phyloP scores from a whole-genome alignment of 2,888 invertebrate genomes.

The Leptura quadrifasciata region DNA sequence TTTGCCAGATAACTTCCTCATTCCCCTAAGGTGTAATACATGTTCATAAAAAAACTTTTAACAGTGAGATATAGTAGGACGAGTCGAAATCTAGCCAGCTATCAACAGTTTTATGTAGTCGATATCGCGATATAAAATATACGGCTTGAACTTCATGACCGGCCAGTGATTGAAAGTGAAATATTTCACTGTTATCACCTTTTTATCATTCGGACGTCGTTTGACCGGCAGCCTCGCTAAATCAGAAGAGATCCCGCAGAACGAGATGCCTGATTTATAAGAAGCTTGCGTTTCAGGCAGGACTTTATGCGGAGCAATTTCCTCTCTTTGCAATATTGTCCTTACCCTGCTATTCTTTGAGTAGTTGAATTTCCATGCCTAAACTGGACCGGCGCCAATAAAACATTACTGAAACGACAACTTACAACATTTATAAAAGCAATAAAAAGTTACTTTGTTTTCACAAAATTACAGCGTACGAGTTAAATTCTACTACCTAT shows the following conservation, averaged over 20 bases:
- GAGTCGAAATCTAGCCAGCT: constrained; percentile 13
- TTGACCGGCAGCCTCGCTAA: constrained; percentile 58
- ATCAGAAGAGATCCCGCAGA: constrained; percentile 49
- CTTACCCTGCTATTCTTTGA: constrained; percentile 58
- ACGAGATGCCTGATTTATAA: constrained; percentile 59
- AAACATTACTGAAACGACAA: constrained; percentile 31
- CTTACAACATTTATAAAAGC: constrained; percentile 40
- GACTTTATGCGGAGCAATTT: constrained; percentile 63
- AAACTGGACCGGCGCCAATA: constrained; percentile 26
- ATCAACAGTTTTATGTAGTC: constrained; percentile 38
- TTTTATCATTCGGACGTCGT: constrained; percentile 64
- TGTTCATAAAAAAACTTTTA: constrained; percentile 21
- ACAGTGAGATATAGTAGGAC: constrained; percentile 12
- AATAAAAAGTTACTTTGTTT: constrained; percentile 38
- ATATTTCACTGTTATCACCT: constrained; percentile 63
- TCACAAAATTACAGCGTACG: constrained; percentile 13
- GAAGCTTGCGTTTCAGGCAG: constrained; percentile 63
- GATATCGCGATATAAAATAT: constrained; percentile 39
- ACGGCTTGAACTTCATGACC: constrained; percentile 39
- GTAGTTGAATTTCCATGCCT: constrained; percentile 59
- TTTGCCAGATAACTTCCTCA: constrained; percentile 15
- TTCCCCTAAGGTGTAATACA: constrained; percentile 30
- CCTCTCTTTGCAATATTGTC: constrained; percentile 62
- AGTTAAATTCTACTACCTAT: constrained; percentile 28
- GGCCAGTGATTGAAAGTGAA: constrained; percentile 52